phyloP scores from a whole-genome alignment of 2,113 vertebrate genomes.

The Seriola quinqueradiata region DNA sequence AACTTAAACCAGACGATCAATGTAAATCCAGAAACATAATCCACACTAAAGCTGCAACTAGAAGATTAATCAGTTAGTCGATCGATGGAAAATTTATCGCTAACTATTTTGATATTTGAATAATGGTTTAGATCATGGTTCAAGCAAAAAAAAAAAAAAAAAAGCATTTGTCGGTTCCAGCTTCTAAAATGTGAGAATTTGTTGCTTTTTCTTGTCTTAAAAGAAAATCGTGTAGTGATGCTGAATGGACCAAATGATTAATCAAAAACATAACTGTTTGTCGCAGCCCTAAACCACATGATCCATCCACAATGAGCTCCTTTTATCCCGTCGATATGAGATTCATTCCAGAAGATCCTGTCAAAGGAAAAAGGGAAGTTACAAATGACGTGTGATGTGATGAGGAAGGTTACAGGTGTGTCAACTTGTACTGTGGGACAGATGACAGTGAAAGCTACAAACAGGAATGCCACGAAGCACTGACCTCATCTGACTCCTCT shows the following conservation, averaged over 20 bases:
- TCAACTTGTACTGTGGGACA: conserved; percentile 35
- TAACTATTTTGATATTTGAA: background rate
- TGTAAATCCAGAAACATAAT: conserved; percentile 20
- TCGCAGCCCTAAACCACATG: conserved; percentile 24
- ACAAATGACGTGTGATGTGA: conserved; percentile 55
- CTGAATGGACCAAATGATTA: background rate
- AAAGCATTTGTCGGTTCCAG: background rate
- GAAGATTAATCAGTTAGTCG: background rate
- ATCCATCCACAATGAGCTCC: conserved; percentile 7
- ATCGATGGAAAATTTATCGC: background rate
- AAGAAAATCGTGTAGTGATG: background rate
- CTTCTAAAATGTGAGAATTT: background rate
- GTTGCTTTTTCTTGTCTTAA: too few relatives aligned
- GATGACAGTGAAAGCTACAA: conserved; percentile 49
- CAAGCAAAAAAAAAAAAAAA: background rate
- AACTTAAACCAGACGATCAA: conserved; percentile 14
- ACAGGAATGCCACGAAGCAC: conserved; percentile 37
- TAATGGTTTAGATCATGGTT: background rate
- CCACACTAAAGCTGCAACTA: background rate
- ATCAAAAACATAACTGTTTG: background rate
- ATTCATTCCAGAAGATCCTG: conserved; percentile 81
- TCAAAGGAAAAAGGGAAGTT: conserved; percentile 43
- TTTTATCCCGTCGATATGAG: conserved; percentile 11
- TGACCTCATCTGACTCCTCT: conserved; percentile 84
- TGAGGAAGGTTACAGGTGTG: conserved; percentile 50